phyloP scores from a whole-genome alignment of 2,113 vertebrate species.

The Aramus guarauna region DNA sequence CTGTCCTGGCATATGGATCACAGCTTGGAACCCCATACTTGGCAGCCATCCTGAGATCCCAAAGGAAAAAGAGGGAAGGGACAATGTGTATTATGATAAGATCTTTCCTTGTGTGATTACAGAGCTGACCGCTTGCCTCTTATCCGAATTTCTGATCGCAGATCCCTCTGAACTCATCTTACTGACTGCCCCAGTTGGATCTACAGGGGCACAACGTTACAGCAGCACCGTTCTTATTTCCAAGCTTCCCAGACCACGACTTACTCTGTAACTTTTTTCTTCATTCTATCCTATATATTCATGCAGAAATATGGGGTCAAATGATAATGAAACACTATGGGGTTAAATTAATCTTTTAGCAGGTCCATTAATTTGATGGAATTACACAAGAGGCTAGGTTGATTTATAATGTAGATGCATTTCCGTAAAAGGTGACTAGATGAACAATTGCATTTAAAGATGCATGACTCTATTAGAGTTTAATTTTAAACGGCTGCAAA shows the following conservation, averaged over 20 bases:
- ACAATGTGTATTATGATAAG: rapidly evolving
- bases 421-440: neutral
- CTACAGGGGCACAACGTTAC: rapidly evolving
- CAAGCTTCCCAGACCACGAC: neutral
- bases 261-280: neutral
- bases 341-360: neutral
- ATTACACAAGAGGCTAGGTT: neutral
- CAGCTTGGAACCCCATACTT: neutral
- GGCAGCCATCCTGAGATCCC: neutral
- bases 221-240: neutral
- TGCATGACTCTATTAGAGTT: neutral
- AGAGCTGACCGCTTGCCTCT: neutral
- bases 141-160: neutral
- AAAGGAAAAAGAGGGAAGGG: neutral
- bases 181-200: rapidly evolving
- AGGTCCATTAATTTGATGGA: neutral
- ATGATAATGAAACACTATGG: neutral
- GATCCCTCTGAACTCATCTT: neutral
- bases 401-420: neutral
- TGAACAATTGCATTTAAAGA: neutral
- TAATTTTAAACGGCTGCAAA: neutral
- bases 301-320: neutral
- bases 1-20: neutral
- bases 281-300: neutral
- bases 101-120: neutral